Evolutionary conservation across 2,113 vertebrate genomes (phyloP).

Genomic region (Neopipo cinnamomea): DNA sequence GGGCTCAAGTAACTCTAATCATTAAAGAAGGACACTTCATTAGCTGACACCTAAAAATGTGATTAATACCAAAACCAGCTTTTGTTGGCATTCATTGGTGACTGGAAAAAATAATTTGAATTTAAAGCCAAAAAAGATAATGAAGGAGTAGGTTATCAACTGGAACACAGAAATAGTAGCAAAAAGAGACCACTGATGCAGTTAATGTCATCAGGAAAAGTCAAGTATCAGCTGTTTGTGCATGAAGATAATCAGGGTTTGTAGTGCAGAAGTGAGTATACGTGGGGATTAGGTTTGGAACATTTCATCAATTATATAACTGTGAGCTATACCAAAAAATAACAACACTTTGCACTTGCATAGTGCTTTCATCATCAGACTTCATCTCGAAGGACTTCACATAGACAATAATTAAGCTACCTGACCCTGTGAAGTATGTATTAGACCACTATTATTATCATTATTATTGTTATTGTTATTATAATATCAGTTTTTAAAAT

Average conservation of each 20-base stretch:
- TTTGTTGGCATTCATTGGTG: neutral
- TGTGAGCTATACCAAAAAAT: slow-evolving; percentile 37
- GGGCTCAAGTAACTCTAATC: neutral
- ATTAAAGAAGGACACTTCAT: neutral
- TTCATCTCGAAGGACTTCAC: neutral
- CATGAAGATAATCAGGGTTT: neutral
- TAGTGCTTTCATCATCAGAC: neutral
- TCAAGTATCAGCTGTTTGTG: neutral
- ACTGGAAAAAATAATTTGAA: neutral
- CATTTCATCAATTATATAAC: slow-evolving; percentile 29
- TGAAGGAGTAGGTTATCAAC: neutral
- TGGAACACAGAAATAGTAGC: neutral
- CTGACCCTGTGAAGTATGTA: neutral
- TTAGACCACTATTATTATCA: neutral
- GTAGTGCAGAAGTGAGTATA: neutral
- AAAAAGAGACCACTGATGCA: neutral
- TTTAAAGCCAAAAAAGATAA: neutral
- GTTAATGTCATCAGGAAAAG: neutral
- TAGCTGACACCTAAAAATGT: neutral
- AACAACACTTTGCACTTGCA: slow-evolving; percentile 24
- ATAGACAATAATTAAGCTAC: slow-evolving; percentile 45
- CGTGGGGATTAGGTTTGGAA: neutral
- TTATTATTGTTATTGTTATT: neutral
- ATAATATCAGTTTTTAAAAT: neutral
- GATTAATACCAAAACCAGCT: neutral